Percentiles rank a stretch among this genome's conserved stretches.
These are phyloP conservation scores for Gambusia yucatana DNA, from an alignment of 2,797 vertebrate genomes.

Conservation along the genomic window DNA sequence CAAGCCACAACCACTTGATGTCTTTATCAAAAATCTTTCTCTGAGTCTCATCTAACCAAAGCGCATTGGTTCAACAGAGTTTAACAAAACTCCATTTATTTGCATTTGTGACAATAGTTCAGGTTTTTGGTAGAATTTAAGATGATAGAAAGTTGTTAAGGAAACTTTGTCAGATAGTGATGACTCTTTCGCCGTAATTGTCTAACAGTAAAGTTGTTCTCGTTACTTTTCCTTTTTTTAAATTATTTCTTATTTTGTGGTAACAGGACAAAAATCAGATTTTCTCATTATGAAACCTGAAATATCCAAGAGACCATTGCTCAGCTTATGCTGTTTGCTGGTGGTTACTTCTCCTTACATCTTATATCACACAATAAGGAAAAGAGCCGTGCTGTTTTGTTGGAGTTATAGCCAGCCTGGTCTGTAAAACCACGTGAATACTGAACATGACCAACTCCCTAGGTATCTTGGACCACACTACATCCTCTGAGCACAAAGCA, in stretches of 20 bases:
- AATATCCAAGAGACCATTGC: slow-evolving; percentile 40
- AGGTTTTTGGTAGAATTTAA: not conserved
- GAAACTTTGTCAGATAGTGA: not conserved
- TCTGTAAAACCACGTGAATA: slow-evolving; percentile 32
- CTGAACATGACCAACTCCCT: slow-evolving; percentile 28
- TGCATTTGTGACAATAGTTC: not conserved
- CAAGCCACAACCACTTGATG: not conserved
- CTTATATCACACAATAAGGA: slow-evolving; percentile 12
- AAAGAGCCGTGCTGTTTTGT: slow-evolving; percentile 8
- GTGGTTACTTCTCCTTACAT: slow-evolving; percentile 11
- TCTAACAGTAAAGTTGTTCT: not conserved
- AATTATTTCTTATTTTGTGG: not conserved
- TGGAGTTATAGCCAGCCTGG: slow-evolving; percentile 2
- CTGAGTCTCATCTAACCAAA: not conserved
- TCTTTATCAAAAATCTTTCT: not conserved
- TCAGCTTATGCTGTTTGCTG: slow-evolving; percentile 14
- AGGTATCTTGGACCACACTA: slow-evolving; percentile 31
- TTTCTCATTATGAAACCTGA: slow-evolving; percentile 26
- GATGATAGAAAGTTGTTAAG: not conserved
- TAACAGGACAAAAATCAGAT: not conserved
- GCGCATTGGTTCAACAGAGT: not conserved
- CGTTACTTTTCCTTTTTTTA: not conserved
- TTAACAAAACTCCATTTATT: not conserved
- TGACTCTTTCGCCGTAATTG: not conserved
- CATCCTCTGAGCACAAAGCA: slow-evolving; percentile 53